Percentiles rank a stretch among this genome's conserved stretches.
Evolutionary conservation across 2,888 invertebrate species (phyloP).

Genomic region (Ophraella communa): DNA sequence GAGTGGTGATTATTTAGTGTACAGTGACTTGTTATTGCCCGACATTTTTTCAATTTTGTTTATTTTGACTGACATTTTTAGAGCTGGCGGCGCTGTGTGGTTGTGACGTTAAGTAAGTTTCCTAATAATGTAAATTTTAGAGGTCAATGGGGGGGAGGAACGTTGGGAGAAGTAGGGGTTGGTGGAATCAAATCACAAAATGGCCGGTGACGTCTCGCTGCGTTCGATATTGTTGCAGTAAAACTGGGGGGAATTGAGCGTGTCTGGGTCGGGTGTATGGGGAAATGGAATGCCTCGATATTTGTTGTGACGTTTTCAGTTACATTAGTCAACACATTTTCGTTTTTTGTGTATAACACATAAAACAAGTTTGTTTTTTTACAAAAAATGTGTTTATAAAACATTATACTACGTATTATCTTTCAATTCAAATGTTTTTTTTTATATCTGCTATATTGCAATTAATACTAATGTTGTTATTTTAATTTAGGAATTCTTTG

Average conservation of each 20-base stretch:
- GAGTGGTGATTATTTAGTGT: constrained; percentile 1
- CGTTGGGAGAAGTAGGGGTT: background rate
- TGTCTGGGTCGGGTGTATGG: constrained; percentile 5
- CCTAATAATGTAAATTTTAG: constrained; percentile 8
- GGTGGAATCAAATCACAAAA: constrained; percentile 22
- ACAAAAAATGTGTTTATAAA: too few relatives aligned
- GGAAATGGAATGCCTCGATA: background rate
- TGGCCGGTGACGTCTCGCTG: constrained; percentile 20
- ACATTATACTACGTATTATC: too few relatives aligned
- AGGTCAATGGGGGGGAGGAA: background rate
- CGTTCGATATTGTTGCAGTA: constrained; percentile 28
- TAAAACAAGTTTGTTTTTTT: too few relatives aligned
- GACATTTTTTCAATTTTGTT: background rate
- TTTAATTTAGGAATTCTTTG: too few relatives aligned
- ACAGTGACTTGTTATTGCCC: constrained; percentile 4
- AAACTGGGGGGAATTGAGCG: constrained; percentile 11
- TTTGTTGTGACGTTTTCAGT: background rate
- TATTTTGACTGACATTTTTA: background rate
- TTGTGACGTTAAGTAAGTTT: constrained; percentile 24
- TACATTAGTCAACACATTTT: background rate
- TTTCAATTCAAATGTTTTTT: too few relatives aligned
- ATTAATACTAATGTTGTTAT: too few relatives aligned
- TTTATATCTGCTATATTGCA: too few relatives aligned
- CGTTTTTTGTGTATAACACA: background rate
- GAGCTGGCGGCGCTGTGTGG: background rate